Conservation (phyloP, 2,797 vertebrate genomes). For the Monodelphis domestica region DNA sequence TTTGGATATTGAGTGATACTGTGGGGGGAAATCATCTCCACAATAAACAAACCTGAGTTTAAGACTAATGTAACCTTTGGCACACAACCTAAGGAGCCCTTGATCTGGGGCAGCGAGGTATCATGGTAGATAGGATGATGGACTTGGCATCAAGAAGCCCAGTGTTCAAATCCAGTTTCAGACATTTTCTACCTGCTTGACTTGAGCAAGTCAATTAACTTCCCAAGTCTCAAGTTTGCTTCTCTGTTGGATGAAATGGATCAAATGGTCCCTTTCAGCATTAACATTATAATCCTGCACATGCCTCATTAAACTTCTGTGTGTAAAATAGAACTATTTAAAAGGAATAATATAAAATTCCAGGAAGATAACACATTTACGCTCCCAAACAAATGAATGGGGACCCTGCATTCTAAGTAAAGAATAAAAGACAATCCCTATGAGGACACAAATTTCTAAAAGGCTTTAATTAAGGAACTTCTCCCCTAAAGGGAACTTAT, state of each 20-base stretch:
- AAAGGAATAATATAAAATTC: constrained; percentile 12
- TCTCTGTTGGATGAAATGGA: not conserved
- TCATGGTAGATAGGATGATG: not conserved
- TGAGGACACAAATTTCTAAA: not conserved
- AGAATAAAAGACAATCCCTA: not conserved
- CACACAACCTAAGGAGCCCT: not conserved
- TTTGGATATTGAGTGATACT: not conserved
- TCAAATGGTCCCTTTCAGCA: not conserved
- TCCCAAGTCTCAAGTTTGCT: not conserved
- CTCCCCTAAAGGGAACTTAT: constrained; percentile 4
- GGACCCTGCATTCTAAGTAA: constrained; percentile 32
- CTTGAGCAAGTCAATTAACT: not conserved
- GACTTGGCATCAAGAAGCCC: not conserved
- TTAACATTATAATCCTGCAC: not conserved
- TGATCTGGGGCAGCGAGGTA: not conserved
- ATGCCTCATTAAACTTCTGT: not conserved
- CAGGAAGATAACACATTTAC: not conserved
- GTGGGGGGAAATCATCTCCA: not conserved
- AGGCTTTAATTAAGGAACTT: not conserved
- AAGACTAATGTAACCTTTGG: not conserved
- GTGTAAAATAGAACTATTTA: not conserved
- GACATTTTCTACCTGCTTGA: not conserved
- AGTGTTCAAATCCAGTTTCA: not conserved
- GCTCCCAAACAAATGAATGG: not conserved
- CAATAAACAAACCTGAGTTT: not conserved